Evolutionary conservation across 2,113 vertebrate species (phyloP).

Genomic region (cattle (Bos taurus)): DNA sequence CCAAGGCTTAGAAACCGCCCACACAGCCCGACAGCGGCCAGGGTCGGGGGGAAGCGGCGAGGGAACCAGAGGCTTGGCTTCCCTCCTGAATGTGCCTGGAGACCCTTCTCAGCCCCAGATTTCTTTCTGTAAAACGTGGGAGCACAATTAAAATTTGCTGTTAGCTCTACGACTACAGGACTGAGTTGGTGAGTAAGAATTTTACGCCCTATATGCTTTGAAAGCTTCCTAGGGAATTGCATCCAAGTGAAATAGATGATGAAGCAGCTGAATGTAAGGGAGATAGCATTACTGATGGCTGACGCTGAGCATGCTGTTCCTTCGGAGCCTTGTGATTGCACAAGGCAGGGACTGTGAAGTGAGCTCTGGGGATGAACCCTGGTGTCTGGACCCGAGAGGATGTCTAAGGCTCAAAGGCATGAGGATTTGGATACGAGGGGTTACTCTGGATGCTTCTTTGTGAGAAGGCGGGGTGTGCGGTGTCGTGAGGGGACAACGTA

Average conservation of each 20-base stretch:
- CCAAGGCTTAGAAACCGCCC: rapidly evolving
- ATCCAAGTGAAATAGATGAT: too few relatives aligned
- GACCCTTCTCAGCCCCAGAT: background rate
- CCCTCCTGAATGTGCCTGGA: background rate
- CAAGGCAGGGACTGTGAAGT: rapidly evolving
- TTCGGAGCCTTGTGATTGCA: rapidly evolving
- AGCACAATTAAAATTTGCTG: background rate
- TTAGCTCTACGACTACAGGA: background rate
- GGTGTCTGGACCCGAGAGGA: rapidly evolving
- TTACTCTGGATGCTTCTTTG: too few relatives aligned
- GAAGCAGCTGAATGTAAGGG: background rate
- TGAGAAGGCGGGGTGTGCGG: background rate
- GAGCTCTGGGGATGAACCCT: rapidly evolving
- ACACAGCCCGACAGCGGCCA: background rate
- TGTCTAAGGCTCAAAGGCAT: rapidly evolving
- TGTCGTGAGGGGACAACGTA: rapidly evolving
- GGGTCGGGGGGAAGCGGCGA: rapidly evolving
- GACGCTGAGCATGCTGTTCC: rapidly evolving
- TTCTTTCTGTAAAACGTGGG: background rate
- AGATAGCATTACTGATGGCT: rapidly evolving
- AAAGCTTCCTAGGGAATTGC: background rate
- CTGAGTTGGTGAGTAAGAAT: background rate
- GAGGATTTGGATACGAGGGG: background rate
- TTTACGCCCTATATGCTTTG: background rate
- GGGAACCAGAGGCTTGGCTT: background rate